Evolutionary conservation across 2,888 invertebrate genomes (phyloP).

Genomic region (Diarsia mendica): DNA sequence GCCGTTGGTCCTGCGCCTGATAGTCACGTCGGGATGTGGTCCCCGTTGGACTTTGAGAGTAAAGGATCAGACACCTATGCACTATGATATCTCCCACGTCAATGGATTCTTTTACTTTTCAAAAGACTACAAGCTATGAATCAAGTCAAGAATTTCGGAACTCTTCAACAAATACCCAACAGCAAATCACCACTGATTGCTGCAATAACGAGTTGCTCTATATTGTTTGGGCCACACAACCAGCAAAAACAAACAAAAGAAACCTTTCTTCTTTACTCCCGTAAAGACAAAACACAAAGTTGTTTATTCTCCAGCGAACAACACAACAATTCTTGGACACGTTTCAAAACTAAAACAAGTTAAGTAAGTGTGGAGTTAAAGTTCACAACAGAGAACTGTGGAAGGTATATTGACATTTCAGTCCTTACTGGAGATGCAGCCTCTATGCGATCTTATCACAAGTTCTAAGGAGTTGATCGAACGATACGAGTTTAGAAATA

Average conservation of each 20-base stretch:
- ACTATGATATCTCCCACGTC: too few species aligned
- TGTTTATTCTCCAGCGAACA: slow-evolving; percentile 24
- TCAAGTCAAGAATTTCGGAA: not conserved
- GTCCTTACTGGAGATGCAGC: not conserved
- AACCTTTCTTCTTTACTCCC: slow-evolving; percentile 3
- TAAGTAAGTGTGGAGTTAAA: slow-evolving; percentile 12
- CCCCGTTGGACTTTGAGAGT: too few species aligned
- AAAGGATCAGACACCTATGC: too few species aligned
- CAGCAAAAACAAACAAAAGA: not conserved
- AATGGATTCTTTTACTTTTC: too few species aligned
- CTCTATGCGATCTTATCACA: not conserved
- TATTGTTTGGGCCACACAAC: not conserved
- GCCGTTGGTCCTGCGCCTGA: too few species aligned
- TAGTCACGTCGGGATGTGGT: too few species aligned
- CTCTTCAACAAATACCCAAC: not conserved
- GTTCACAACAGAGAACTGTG: slow-evolving; percentile 25
- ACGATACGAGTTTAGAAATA: not conserved
- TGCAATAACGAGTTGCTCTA: not conserved
- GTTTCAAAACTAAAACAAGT: slow-evolving; percentile 35
- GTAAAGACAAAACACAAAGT: slow-evolving; percentile 16
- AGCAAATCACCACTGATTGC: not conserved
- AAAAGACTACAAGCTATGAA: too few species aligned
- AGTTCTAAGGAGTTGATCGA: not conserved
- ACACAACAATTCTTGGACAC: slow-evolving; percentile 26
- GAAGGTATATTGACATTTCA: slow-evolving; percentile 31